Evolutionary conservation across 2,113 vertebrate genomes (phyloP).

Genomic region (Epinephelus moara): DNA sequence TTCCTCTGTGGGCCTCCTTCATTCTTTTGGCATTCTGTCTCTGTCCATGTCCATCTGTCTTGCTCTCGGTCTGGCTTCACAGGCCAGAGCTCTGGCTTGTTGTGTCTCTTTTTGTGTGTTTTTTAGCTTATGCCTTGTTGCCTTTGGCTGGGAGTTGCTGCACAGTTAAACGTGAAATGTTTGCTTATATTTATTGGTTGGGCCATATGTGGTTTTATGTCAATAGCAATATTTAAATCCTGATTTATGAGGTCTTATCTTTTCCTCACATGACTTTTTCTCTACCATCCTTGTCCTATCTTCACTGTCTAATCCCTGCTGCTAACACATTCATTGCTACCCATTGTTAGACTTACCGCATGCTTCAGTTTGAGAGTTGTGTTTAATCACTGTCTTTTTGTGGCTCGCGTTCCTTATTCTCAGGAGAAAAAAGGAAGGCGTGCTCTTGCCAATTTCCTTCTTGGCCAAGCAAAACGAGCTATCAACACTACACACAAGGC

Average conservation of each 20-base stretch:
- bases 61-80: neutral
- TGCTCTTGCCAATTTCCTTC: conserved; percentile 21
- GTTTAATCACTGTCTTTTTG: conserved; percentile 39
- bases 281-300: neutral
- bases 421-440: neutral
- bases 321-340: neutral
- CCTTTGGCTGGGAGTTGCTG: neutral
- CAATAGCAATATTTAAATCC: neutral
- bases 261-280: neutral
- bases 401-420: neutral
- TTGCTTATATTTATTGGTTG: neutral
- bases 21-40: conserved; percentile 25
- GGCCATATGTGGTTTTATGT: neutral
- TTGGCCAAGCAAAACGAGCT: conserved; percentile 12
- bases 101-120: neutral
- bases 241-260: neutral
- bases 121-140: conserved; percentile 10
- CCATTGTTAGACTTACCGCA: conserved; percentile 9
- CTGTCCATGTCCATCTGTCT: conserved; percentile 2
- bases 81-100: neutral
- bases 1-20: conserved; percentile 12
- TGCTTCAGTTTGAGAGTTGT: neutral
- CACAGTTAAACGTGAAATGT: neutral
- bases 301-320: neutral
- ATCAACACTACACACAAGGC: conserved; percentile 23